A percentile compares a stretch with the other conserved stretches of the same genome.
Evolutionary conservation across 2,888 invertebrate species (phyloP).

Genomic region (Agrochola litura): DNA sequence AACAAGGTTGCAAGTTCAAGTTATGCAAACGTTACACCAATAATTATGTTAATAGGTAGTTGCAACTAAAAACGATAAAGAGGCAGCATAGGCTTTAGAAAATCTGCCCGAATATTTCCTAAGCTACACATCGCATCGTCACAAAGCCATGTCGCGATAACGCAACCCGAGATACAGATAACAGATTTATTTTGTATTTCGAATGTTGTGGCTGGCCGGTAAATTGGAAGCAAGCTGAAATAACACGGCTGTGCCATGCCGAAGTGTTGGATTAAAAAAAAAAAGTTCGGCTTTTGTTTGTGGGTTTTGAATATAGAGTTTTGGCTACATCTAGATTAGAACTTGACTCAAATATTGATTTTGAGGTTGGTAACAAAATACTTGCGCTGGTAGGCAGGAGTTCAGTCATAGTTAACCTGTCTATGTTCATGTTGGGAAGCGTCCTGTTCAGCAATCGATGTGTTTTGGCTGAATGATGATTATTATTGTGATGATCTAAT

Average conservation of each 20-base stretch:
- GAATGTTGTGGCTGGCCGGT: slow-evolving; percentile 54
- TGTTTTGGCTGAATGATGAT: background rate
- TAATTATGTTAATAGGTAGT: background rate
- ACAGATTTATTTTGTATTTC: slow-evolving; percentile 32
- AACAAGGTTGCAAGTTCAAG: background rate
- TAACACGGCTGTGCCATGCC: slow-evolving; percentile 31
- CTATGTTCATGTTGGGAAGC: background rate
- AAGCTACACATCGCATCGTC: slow-evolving; percentile 1
- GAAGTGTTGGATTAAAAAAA: slow-evolving; percentile 11
- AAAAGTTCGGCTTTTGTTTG: slow-evolving; percentile 30
- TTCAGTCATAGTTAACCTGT: background rate
- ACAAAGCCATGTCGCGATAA: slow-evolving; percentile 37
- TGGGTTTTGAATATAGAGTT: background rate
- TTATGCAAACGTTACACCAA: background rate
- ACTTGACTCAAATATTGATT: background rate
- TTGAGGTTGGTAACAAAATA: background rate
- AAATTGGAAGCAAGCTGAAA: slow-evolving; percentile 64
- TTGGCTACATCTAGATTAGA: background rate
- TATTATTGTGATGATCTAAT: background rate
- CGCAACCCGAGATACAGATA: slow-evolving; percentile 28
- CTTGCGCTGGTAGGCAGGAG: background rate
- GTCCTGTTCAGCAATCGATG: background rate
- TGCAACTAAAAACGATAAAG: background rate
- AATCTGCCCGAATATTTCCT: background rate
- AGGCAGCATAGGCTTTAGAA: background rate